Evolutionary conservation across 1,140 invertebrate genomes (phyloP).

Genomic region (Pogonomyrmex californicus): DNA sequence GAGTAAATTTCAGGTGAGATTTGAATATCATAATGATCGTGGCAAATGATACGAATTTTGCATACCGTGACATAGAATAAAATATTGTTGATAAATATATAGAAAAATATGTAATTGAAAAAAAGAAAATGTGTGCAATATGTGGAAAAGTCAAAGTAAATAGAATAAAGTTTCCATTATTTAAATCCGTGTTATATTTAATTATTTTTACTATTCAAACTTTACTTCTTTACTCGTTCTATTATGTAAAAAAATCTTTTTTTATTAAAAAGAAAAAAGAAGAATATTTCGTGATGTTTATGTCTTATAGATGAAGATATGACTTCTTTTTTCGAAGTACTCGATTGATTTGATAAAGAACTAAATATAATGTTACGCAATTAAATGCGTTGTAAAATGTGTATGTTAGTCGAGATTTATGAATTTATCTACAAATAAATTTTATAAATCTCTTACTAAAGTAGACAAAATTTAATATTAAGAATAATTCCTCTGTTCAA

Average conservation of each 20-base stretch:
- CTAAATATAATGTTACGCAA: neutral
- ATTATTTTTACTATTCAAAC: neutral
- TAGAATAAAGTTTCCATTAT: neutral
- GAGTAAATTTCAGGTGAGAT: neutral
- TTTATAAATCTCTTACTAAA: neutral
- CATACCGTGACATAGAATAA: neutral
- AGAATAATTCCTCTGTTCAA: neutral
- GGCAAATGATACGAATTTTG: neutral
- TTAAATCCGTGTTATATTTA: neutral
- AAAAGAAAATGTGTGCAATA: neutral
- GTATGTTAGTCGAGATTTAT: neutral
- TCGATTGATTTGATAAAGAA: neutral
- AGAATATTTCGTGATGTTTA: neutral
- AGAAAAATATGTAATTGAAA: neutral
- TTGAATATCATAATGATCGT: neutral
- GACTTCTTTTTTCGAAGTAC: neutral
- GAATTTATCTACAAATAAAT: neutral
- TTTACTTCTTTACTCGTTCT: neutral
- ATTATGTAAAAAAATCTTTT: neutral
- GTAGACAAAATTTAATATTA: neutral
- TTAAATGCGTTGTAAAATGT: slow-evolving; percentile 18
- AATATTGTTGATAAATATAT: neutral
- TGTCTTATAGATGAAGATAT: neutral
- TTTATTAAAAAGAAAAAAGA: neutral
- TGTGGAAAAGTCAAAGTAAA: neutral